Evolutionary conservation across 1,140 invertebrate genomes (phyloP).

Genomic region (Samia ricini): DNA sequence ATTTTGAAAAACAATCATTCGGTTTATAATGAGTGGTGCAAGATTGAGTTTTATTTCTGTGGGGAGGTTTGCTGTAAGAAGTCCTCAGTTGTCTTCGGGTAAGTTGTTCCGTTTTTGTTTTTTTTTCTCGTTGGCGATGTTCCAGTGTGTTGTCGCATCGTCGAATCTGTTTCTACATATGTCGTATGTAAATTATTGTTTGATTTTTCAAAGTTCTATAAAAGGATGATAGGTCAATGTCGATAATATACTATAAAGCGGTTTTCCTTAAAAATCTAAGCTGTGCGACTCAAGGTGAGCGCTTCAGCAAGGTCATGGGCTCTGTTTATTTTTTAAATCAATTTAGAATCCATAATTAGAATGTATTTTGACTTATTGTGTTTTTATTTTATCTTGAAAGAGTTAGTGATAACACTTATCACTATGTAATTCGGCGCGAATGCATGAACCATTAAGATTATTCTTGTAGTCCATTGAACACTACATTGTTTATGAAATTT

Average conservation of each 20-base stretch:
- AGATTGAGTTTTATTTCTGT: conserved; percentile 67
- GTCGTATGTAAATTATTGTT: conserved; percentile 58
- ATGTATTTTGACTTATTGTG: not conserved
- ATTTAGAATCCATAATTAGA: not conserved
- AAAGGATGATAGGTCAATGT: not conserved
- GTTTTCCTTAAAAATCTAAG: conserved; percentile 11
- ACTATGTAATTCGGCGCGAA: not conserved
- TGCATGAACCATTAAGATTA: not conserved
- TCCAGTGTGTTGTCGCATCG: conserved; percentile 53
- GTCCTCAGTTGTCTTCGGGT: conserved; percentile 68
- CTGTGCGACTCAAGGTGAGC: conserved; percentile 5
- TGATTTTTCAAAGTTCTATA: not conserved
- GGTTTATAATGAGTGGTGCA: conserved; percentile 65
- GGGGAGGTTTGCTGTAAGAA: conserved; percentile 62
- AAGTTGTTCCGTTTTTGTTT: conserved; percentile 49
- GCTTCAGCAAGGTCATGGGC: conserved; percentile 8
- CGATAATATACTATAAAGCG: not conserved
- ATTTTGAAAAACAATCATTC: conserved; percentile 35
- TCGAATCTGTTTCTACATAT: conserved; percentile 12
- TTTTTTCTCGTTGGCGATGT: conserved; percentile 42
- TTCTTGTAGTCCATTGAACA: not conserved
- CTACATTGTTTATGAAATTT: not conserved
- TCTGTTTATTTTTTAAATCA: not conserved
- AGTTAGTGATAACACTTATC: not conserved
- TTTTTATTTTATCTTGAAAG: not conserved